These are phyloP conservation scores for Carassius carassius DNA, from an alignment of 2,113 vertebrate species.

Conservation along the genomic window DNA sequence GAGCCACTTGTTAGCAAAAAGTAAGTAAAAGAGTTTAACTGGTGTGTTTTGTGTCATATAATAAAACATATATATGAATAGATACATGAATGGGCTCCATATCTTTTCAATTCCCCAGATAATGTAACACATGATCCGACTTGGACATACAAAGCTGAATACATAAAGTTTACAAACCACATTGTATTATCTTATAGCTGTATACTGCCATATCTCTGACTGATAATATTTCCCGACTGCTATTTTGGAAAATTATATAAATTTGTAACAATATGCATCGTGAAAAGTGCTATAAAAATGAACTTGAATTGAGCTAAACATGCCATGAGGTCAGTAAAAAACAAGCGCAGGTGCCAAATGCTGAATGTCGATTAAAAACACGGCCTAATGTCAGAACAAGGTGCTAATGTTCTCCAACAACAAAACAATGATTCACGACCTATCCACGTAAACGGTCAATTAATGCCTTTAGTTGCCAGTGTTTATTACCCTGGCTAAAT, in stretches of 20 bases:
- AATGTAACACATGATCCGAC: background rate
- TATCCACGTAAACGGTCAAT: constrained; percentile 65
- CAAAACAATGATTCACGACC: constrained; percentile 54
- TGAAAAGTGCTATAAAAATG: background rate
- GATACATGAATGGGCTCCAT: background rate
- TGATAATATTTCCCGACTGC: background rate
- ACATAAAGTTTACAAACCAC: background rate
- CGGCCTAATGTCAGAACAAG: constrained; percentile 48
- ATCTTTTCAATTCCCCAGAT: background rate
- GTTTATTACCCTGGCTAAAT: constrained; percentile 65
- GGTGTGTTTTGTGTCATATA: background rate
- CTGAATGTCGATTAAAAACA: constrained; percentile 1
- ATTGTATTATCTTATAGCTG: background rate
- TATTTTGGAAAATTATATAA: no score
- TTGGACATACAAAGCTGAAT: background rate
- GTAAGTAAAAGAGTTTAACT: background rate
- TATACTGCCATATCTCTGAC: background rate
- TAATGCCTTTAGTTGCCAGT: constrained; percentile 62
- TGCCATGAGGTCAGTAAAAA: background rate
- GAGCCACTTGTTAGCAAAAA: background rate
- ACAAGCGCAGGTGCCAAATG: constrained; percentile 44
- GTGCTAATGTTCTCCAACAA: constrained; percentile 53
- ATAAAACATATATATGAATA: background rate
- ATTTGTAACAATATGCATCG: no score
- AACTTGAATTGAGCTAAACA: background rate